These are phyloP conservation scores for Cheilosia urbana DNA, from an alignment of 2,888 invertebrate genomes.

Conservation along the genomic window DNA sequence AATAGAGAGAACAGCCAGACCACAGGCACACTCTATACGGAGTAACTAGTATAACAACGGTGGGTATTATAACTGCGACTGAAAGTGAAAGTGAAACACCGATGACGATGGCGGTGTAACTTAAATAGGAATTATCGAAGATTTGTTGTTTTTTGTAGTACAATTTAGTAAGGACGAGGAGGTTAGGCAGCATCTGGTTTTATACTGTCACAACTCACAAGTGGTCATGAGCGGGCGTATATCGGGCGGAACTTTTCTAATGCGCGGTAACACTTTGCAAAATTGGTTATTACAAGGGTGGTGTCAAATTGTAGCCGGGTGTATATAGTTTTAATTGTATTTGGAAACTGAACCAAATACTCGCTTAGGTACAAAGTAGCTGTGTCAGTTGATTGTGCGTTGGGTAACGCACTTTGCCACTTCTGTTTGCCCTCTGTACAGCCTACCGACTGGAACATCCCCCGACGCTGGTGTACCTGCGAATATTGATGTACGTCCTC, in stretches of 20 bases:
- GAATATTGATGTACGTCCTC: no score
- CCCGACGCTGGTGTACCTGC: no score
- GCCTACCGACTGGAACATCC: no score
- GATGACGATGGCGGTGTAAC: not conserved
- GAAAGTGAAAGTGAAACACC: slow-evolving; percentile 42
- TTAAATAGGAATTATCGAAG: not conserved
- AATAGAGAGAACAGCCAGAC: slow-evolving; percentile 11
- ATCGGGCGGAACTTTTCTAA: not conserved
- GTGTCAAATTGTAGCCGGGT: not conserved
- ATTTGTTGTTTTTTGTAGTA: not conserved
- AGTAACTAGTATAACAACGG: not conserved
- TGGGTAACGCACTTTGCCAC: no score
- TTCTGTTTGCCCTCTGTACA: no score
- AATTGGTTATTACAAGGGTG: not conserved
- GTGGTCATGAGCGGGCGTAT: not conserved
- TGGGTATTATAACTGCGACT: not conserved
- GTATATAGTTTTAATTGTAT: not conserved
- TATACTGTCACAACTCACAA: no score
- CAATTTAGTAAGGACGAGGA: not conserved
- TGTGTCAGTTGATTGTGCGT: no score
- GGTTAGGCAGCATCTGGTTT: not conserved
- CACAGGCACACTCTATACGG: not conserved
- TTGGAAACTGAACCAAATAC: not conserved
- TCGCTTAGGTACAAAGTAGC: not conserved
- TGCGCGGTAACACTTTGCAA: not conserved